These are phyloP conservation scores for Plebejus melissa DNA, from an alignment of 2,888 invertebrate species.

Conservation along the genomic window DNA sequence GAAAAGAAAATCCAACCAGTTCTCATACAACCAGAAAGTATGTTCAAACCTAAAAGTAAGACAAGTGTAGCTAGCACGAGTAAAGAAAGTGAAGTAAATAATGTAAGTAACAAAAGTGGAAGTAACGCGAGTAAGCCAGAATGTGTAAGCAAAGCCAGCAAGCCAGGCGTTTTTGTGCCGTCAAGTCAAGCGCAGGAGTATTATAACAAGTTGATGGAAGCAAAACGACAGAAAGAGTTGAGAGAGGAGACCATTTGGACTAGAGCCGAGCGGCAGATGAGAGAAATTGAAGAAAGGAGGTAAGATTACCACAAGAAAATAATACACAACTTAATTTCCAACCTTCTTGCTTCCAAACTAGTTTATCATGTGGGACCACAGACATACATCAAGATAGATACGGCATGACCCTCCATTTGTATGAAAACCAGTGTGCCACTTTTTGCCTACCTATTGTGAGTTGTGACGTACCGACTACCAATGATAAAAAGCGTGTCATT, in stretches of 20 bases:
- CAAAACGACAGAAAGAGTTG: constrained; percentile 40
- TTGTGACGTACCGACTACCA: too few relatives aligned
- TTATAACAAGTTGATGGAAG: constrained; percentile 48
- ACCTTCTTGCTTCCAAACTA: background rate
- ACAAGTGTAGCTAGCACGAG: constrained; percentile 13
- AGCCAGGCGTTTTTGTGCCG: constrained; percentile 42
- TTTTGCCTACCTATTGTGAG: too few relatives aligned
- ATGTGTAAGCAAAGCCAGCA: background rate
- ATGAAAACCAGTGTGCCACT: too few relatives aligned
- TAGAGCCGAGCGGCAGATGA: constrained; percentile 47
- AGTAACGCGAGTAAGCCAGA: background rate
- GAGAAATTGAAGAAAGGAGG: constrained; percentile 47
- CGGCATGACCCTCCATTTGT: too few relatives aligned
- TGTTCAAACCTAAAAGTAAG: constrained; percentile 33
- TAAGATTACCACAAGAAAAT: constrained; percentile 34
- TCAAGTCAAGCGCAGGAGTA: constrained; percentile 47
- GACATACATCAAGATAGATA: too few relatives aligned
- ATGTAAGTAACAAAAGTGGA: background rate
- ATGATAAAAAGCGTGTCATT: too few relatives aligned
- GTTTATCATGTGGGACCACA: background rate
- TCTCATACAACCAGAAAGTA: constrained; percentile 28
- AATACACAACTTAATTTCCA: too few relatives aligned
- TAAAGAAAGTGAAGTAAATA: background rate
- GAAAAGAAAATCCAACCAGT: background rate
- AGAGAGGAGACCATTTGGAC: constrained; percentile 50